These are phyloP conservation scores for Pimephales promelas DNA, from an alignment of 2,113 vertebrate species.

Conservation along the genomic window DNA sequence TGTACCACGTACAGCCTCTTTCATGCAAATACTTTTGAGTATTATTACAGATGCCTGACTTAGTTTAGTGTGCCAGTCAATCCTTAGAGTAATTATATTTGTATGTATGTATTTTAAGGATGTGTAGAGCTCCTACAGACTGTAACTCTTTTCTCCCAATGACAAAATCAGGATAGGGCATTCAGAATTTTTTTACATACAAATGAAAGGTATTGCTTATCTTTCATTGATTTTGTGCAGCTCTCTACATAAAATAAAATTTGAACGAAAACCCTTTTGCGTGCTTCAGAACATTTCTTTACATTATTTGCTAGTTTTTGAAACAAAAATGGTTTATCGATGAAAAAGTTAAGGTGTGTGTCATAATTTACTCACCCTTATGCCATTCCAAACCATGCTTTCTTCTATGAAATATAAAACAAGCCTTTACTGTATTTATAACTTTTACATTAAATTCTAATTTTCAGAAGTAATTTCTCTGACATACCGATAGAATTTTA, in stretches of 20 bases:
- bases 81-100: conserved; percentile 32
- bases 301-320: not conserved
- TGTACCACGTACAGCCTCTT: conserved; percentile 32
- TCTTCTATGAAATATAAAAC: not conserved
- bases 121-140: conserved; percentile 41
- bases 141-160: conserved; percentile 34
- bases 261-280: not conserved
- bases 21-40: conserved; percentile 32
- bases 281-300: not conserved
- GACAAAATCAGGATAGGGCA: conserved; percentile 44
- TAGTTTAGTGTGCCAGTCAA: conserved; percentile 34
- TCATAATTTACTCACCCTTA: not conserved
- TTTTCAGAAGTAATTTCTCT: not conserved
- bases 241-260: conserved; percentile 43
- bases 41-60: conserved; percentile 36
- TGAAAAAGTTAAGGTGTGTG: not conserved
- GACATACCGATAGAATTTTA: not conserved
- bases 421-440: not conserved
- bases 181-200: conserved; percentile 49
- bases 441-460: not conserved
- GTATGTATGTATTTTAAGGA: conserved; percentile 34
- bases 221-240: conserved; percentile 49
- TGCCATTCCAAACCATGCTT: not conserved
- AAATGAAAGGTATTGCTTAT: conserved; percentile 47
- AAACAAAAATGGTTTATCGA: not conserved